Percentiles rank a stretch among this genome's conserved stretches.
Conservation (phyloP, 1,140 invertebrate genomes). For the Drepana arcuata region DNA sequence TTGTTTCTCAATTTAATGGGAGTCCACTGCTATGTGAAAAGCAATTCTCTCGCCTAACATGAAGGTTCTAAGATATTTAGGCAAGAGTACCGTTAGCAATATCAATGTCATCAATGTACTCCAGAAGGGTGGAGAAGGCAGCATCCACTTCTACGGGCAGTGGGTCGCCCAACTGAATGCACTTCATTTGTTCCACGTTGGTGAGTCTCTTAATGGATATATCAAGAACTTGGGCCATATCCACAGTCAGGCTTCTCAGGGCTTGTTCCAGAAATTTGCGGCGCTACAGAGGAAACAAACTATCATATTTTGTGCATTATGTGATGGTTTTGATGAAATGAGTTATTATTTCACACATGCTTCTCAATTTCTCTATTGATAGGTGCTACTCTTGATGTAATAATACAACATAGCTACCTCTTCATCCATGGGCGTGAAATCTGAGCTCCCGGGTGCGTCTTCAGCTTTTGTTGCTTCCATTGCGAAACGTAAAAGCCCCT, state of each 20-base stretch:
- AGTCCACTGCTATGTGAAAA: no score
- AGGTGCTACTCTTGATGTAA: no score
- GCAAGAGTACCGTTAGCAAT: conserved; percentile 82
- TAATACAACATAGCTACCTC: no score
- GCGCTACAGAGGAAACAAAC: no score
- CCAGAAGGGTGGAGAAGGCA: conserved; percentile 76
- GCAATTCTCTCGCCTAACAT: no score
- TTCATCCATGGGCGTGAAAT: conserved; percentile 73
- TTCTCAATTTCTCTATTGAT: no score
- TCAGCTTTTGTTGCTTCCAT: conserved; percentile 76
- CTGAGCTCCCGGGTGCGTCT: conserved; percentile 64
- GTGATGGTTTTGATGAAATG: no score
- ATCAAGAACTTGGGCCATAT: conserved; percentile 76
- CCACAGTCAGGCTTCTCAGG: conserved; percentile 76
- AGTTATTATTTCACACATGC: no score
- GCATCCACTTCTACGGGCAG: conserved; percentile 70
- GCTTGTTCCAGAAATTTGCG: conserved; percentile 79
- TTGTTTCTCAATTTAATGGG: no score
- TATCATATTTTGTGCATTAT: no score
- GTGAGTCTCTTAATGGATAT: conserved; percentile 74
- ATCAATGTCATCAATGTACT: conserved; percentile 80
- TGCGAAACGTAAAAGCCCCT: conserved; percentile 77
- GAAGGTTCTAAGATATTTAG: no score
- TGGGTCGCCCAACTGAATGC: conserved; percentile 67
- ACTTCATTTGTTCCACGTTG: conserved; percentile 59